Evolutionary conservation across 2,888 invertebrate genomes (phyloP).

Genomic region (Epistrophe grossulariae): DNA sequence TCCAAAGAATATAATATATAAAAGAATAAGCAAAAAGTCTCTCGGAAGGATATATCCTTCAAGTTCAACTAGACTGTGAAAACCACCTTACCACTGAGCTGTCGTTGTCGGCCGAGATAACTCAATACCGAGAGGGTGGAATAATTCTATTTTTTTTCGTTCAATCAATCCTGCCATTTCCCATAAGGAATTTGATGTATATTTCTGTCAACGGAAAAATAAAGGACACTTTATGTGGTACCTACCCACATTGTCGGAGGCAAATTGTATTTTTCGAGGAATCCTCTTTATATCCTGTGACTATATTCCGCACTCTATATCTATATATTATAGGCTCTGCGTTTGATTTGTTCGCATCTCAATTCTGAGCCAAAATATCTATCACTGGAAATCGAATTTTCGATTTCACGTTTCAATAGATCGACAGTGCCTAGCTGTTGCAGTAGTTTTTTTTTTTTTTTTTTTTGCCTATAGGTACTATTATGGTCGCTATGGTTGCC

Average conservation of each 20-base stretch:
- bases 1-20: not conserved
- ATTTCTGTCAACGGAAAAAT: not conserved
- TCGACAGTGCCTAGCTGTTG: not conserved
- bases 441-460: not conserved
- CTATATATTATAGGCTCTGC: too few species aligned
- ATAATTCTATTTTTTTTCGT: not conserved
- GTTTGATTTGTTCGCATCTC: slow-evolving; percentile 5
- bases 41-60: not conserved
- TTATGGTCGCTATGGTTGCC: not conserved
- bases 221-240: not conserved
- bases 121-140: slow-evolving; percentile 7
- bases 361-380: not conserved
- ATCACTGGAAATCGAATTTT: not conserved
- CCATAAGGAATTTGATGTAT: not conserved
- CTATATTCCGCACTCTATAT: too few species aligned
- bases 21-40: not conserved
- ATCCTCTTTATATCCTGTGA: too few species aligned
- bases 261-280: not conserved
- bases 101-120: not conserved
- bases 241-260: not conserved
- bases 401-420: slow-evolving; percentile 24
- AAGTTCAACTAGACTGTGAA: not conserved
- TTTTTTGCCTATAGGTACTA: too few species aligned
- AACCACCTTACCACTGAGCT: not conserved
- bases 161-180: not conserved